phyloP scores from a whole-genome alignment of 2,888 invertebrate species.

The Steromphala cineraria region DNA sequence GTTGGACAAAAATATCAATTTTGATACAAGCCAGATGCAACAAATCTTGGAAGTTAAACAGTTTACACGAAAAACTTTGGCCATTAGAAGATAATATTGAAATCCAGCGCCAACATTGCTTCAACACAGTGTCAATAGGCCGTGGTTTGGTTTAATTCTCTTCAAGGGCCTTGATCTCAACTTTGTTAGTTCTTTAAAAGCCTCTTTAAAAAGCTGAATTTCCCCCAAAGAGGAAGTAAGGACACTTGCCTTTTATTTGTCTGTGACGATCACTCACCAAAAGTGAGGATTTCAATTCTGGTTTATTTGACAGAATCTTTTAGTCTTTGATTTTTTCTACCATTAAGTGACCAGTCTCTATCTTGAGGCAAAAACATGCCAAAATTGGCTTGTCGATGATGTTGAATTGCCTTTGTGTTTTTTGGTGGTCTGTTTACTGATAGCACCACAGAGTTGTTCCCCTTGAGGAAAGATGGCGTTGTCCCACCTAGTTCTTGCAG shows the following conservation, averaged over 20 bases:
- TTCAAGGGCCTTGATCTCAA: constrained; percentile 3
- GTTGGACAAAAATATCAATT: not conserved
- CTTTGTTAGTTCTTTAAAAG: constrained; percentile 14
- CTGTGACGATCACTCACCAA: not conserved
- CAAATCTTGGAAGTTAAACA: not conserved
- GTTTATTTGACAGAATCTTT: constrained; percentile 28
- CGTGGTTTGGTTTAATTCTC: constrained; percentile 1
- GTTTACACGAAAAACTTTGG: not conserved
- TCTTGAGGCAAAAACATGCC: constrained; percentile 4
- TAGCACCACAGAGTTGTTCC: not conserved
- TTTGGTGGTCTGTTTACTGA: constrained; percentile 19
- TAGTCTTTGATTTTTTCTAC: constrained; percentile 30
- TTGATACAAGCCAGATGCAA: not conserved
- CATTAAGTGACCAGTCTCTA: constrained; percentile 21
- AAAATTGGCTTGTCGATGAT: constrained; percentile 12
- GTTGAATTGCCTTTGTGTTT: not conserved
- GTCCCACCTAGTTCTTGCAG: not conserved
- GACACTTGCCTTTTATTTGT: constrained; percentile 4
- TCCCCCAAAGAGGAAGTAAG: not conserved
- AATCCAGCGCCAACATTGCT: not conserved
- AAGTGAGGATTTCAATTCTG: not conserved
- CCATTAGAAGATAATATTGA: not conserved
- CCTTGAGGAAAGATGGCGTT: not conserved
- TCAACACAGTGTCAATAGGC: not conserved
- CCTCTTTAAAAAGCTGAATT: not conserved